Percentiles rank a stretch among this genome's conserved stretches.
These are phyloP conservation scores for Diphyllodes magnificus DNA, from an alignment of 2,113 vertebrate species.

Conservation along the genomic window DNA sequence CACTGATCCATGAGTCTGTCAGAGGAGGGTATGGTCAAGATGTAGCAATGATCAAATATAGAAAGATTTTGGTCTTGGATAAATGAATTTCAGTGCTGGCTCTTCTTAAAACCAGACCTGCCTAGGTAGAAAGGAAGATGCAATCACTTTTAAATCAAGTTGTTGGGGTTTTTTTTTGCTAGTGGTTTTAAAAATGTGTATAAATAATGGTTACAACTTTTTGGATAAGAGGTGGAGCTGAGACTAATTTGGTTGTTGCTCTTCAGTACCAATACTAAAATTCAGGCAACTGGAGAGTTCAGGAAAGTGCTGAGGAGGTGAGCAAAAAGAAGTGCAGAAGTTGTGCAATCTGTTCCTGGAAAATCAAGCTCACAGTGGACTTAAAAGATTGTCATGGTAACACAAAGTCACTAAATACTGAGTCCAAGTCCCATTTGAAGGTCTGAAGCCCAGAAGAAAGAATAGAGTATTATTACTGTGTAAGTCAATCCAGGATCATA, in stretches of 20 bases:
- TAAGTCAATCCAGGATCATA: not conserved
- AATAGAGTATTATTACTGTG: constrained; percentile 20
- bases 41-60: not conserved
- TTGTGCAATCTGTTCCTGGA: not conserved
- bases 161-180: not conserved
- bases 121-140: not conserved
- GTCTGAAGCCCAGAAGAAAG: constrained; percentile 24
- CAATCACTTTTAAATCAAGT: not conserved
- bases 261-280: not conserved
- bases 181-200: not conserved
- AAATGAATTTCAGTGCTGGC: not conserved
- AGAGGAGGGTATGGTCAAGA: not conserved
- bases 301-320: not conserved
- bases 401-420: constrained; percentile 61
- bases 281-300: not conserved
- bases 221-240: not conserved
- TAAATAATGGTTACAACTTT: not conserved
- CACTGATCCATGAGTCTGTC: not conserved
- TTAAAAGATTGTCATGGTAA: constrained; percentile 45
- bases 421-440: not conserved
- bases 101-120: not conserved
- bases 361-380: not conserved
- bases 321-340: not conserved
- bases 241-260: not conserved
- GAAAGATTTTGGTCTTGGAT: not conserved